Conservation (phyloP, 2,797 vertebrate species). For the Podargus strigoides region DNA sequence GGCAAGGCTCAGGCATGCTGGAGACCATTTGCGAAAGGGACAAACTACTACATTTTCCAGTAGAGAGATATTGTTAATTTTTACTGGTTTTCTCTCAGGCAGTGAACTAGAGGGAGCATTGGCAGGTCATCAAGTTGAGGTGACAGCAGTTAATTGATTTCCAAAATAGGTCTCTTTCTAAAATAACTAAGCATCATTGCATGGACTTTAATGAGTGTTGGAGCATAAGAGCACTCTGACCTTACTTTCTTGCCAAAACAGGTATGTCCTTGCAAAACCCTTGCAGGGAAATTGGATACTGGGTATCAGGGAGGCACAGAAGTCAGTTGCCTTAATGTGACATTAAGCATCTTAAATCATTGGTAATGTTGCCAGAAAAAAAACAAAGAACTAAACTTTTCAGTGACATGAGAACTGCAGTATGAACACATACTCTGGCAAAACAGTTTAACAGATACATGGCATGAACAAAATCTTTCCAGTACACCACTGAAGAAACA, state of each 20-base stretch:
- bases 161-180: not conserved
- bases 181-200: not conserved
- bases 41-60: not conserved
- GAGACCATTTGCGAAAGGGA: not conserved
- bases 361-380: not conserved
- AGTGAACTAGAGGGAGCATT: not conserved
- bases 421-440: not conserved
- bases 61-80: not conserved
- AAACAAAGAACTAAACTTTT: not conserved
- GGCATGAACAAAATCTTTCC: not conserved
- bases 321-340: not conserved
- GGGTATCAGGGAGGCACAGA: not conserved
- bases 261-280: not conserved
- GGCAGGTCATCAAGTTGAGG: not conserved
- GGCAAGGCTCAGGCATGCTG: rapidly evolving
- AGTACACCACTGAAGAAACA: not conserved
- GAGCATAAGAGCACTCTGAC: not conserved
- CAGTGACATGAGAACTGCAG: not conserved
- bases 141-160: not conserved
- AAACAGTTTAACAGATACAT: not conserved
- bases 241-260: not conserved
- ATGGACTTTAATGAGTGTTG: not conserved
- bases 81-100: not conserved
- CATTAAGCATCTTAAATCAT: not conserved
- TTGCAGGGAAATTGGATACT: not conserved